A percentile compares a stretch with the other conserved stretches of the same genome.
phyloP scores from a whole-genome alignment of 2,888 invertebrate genomes.

The Yponomeuta sedellus region DNA sequence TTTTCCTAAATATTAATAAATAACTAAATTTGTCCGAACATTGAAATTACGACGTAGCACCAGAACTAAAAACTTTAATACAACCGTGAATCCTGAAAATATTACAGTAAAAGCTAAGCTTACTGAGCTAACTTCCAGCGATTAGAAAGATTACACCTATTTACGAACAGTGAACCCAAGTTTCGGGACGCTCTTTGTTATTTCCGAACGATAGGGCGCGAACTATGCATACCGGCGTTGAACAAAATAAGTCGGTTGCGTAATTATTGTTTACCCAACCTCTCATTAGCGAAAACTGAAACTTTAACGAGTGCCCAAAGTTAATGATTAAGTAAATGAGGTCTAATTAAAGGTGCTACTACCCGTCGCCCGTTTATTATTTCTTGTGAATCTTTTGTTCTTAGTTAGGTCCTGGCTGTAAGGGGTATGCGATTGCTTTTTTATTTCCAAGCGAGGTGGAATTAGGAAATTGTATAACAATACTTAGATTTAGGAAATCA shows the following conservation, averaged over 20 bases:
- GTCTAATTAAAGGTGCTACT: neutral
- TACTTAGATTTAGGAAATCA: too few species aligned
- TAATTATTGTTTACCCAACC: neutral
- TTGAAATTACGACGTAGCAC: too few species aligned
- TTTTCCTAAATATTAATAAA: too few species aligned
- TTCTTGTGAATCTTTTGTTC: neutral
- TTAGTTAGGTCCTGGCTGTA: neutral
- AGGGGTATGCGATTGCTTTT: neutral
- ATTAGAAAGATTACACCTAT: neutral
- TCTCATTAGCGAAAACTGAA: constrained; percentile 10
- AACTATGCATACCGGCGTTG: neutral
- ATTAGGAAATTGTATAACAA: too few species aligned
- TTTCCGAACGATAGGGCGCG: neutral
- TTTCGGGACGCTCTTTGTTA: neutral
- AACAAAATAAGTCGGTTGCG: neutral
- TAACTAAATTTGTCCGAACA: too few species aligned
- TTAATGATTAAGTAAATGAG: neutral
- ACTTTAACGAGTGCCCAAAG: constrained; percentile 5
- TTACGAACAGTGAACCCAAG: neutral
- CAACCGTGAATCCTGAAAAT: too few species aligned
- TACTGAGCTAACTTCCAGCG: too few species aligned
- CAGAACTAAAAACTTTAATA: too few species aligned
- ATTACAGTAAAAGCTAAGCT: too few species aligned
- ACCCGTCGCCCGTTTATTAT: neutral
- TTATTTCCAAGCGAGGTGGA: too few species aligned